Percentiles rank a stretch among this genome's conserved stretches.
Evolutionary conservation across 2,797 vertebrate species (phyloP).

Genomic region (Arnoldichthys spilopterus): DNA sequence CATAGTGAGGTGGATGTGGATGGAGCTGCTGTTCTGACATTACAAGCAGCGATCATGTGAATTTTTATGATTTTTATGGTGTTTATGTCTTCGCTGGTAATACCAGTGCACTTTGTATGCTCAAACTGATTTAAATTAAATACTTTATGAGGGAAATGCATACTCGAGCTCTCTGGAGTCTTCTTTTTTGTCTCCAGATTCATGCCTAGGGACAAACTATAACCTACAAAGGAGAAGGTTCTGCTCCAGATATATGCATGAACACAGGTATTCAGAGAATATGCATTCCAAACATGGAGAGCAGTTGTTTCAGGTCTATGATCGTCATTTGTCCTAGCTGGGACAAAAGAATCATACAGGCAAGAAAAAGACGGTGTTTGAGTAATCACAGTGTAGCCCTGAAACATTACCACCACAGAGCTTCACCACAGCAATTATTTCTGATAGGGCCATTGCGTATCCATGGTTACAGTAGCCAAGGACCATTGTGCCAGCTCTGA

Average conservation of each 20-base stretch:
- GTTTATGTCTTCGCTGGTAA: background rate
- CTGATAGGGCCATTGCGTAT: slow-evolving; percentile 37
- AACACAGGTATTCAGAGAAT: background rate
- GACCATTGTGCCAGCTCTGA: slow-evolving; percentile 18
- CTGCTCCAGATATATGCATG: background rate
- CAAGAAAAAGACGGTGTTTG: slow-evolving; percentile 8
- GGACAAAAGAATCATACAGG: background rate
- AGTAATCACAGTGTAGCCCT: slow-evolving; percentile 27
- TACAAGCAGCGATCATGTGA: background rate
- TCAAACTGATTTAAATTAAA: background rate
- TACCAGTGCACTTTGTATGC: background rate
- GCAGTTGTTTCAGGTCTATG: background rate
- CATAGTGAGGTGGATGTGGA: background rate
- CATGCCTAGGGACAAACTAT: slow-evolving; percentile 1
- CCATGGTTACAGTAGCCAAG: slow-evolving; percentile 37
- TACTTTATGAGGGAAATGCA: background rate
- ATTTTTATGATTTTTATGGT: background rate
- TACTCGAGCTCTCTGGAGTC: background rate
- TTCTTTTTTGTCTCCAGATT: background rate
- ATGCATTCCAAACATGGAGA: background rate
- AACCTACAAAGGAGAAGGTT: background rate
- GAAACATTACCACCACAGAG: slow-evolving; percentile 25
- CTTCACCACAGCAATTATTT: slow-evolving; percentile 37
- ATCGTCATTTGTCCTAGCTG: slow-evolving; percentile 11
- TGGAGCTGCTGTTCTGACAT: background rate